Evolutionary conservation across 2,888 invertebrate species (phyloP), one percentile per base, ranked within the genome.

Genomic region (Lamproptera curius): DNA sequence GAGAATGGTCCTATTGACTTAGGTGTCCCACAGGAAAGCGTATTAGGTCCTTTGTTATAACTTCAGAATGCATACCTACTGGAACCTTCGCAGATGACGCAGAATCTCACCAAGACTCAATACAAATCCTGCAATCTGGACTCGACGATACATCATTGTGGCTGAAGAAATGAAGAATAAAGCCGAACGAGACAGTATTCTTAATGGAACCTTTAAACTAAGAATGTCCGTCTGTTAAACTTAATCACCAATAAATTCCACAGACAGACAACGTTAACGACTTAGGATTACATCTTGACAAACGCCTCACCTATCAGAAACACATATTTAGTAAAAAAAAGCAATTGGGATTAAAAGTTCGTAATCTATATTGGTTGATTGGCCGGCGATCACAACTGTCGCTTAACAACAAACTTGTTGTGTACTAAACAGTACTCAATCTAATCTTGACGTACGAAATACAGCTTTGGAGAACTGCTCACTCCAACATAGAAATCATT

Each of bases 271-370:
- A 41, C 14, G 58, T 52, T 0, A 59, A 50, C 36, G 59, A 59
- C 42, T 33, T 57, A 1, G 55, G 53, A 2, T 48, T 58, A 37
- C 53, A 61, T 16, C 42, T 59, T 4, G 55, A 57, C 26, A 34
- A 51, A 13, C 37, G 44, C 13, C 47, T 56, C 0, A 55, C 52
- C n/a, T 59, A 54, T 55, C 39, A 41, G 33, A 58, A 53, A 16
- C 55, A 59, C 17, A 58, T 60, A 6, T 52, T 42, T 31, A 48
- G 37, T 9, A 57, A 28, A 28, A 28, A n/a, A n/a, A n/a, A n/a
- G n/a, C n/a, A n/a, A n/a, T n/a, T n/a, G n/a, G n/a, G n/a, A n/a
- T n/a, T n/a, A n/a, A n/a, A n/a, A n/a, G n/a, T n/a, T n/a, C n/a
- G n/a, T n/a, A n/a, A n/a, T n/a, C n/a, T n/a, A n/a, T n/a, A n/a